A percentile compares a stretch with the other conserved stretches of the same genome.
These are phyloP conservation scores for Thinocorus orbignyianus DNA, from an alignment of 2,113 vertebrate species.

Conservation along the genomic window DNA sequence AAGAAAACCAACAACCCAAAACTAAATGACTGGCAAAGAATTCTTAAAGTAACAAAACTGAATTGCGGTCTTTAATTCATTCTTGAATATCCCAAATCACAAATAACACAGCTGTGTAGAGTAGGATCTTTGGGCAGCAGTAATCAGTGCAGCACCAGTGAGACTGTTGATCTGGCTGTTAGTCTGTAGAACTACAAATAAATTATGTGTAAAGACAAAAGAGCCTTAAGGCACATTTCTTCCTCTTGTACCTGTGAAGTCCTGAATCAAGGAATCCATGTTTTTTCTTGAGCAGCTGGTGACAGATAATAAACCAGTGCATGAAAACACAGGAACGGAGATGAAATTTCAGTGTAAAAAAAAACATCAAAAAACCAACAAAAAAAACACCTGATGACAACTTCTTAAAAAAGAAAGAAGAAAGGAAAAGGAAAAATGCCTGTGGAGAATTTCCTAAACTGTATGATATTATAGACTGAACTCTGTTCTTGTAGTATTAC, in stretches of 20 bases:
- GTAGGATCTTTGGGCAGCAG: neutral
- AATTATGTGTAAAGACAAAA: neutral
- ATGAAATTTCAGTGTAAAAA: neutral
- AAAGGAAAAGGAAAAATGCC: neutral
- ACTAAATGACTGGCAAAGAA: neutral
- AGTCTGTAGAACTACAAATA: neutral
- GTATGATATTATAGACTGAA: neutral
- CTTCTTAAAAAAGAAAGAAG: neutral
- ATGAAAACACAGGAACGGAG: neutral
- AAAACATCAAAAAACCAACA: too few relatives aligned
- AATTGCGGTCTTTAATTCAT: neutral
- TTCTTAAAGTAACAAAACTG: neutral
- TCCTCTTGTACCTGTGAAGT: neutral
- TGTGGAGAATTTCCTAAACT: neutral
- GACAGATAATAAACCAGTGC: neutral
- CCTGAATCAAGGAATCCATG: neutral
- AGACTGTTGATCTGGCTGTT: neutral
- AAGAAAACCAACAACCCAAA: neutral
- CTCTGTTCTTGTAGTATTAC: neutral
- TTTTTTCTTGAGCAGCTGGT: neutral
- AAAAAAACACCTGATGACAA: too few relatives aligned
- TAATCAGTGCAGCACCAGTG: neutral
- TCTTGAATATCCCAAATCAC: neutral
- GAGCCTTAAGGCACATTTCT: neutral
- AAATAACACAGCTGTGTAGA: neutral